phyloP scores from a whole-genome alignment of 2,113 vertebrate species.

The Leptocoma aspasia region DNA sequence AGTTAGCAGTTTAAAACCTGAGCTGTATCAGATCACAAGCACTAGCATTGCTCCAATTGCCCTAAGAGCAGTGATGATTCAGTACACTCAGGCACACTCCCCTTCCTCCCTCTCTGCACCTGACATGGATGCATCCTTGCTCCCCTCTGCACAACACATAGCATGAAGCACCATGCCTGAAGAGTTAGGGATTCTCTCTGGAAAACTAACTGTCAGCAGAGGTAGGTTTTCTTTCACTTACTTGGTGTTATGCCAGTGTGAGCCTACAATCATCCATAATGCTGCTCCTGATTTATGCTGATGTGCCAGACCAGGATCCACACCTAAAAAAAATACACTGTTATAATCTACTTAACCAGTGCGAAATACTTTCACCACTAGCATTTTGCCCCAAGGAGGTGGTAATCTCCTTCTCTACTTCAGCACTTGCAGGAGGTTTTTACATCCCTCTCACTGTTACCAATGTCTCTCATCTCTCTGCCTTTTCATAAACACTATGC shows the following conservation, averaged over 20 bases:
- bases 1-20: not conserved
- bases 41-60: not conserved
- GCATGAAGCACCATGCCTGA: not conserved
- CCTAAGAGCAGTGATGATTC: not conserved
- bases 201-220: not conserved
- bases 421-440: not conserved
- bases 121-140: not conserved
- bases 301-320: not conserved
- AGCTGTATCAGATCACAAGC: not conserved
- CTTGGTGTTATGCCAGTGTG: fast-evolving
- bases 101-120: not conserved
- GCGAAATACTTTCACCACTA: not conserved
- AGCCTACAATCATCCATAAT: not conserved
- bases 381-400: not conserved
- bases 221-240: constrained; percentile 10
- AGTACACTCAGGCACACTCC: not conserved
- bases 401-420: not conserved
- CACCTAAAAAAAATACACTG: not conserved
- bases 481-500: not conserved
- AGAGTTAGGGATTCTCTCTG: not conserved
- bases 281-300: not conserved
- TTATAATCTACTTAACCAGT: not conserved
- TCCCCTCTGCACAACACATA: not conserved
- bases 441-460: not conserved
- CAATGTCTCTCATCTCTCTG: not conserved